Evolutionary conservation across 2,888 invertebrate species (phyloP).

Genomic region (Lamellibrachia columna): DNA sequence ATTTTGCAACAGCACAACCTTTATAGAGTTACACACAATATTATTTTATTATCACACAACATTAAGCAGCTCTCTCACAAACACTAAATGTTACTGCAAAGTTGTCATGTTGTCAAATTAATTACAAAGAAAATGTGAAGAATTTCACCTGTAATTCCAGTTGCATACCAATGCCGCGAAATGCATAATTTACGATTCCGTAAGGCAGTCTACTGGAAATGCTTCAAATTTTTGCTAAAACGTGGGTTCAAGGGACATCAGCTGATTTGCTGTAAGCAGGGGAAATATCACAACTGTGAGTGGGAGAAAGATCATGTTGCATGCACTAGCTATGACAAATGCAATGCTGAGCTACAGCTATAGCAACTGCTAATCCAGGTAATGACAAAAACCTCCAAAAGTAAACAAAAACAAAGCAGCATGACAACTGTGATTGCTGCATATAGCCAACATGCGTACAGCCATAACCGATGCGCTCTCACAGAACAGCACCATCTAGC

Average conservation of each 20-base stretch:
- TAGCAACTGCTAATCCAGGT: not conserved
- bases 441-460: not conserved
- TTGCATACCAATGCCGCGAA: too few species aligned
- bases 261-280: not conserved
- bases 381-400: not conserved
- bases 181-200: not conserved
- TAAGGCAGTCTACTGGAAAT: not conserved
- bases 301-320: not conserved
- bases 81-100: not conserved
- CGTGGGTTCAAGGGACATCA: not conserved
- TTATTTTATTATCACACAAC: not conserved
- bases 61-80: not conserved
- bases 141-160: too few species aligned
- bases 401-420: not conserved
- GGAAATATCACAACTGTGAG: not conserved
- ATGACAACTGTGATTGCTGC: not conserved
- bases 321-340: conserved; percentile 1
- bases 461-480: not conserved
- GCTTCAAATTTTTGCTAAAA: not conserved
- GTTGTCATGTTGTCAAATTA: too few species aligned
- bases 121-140: too few species aligned
- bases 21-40: not conserved
- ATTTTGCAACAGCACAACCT: not conserved
- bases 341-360: not conserved
- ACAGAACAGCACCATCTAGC: not conserved